These are phyloP conservation scores for Hydrotaea cyrtoneurina DNA, from an alignment of 2,888 invertebrate genomes.

Conservation along the genomic window DNA sequence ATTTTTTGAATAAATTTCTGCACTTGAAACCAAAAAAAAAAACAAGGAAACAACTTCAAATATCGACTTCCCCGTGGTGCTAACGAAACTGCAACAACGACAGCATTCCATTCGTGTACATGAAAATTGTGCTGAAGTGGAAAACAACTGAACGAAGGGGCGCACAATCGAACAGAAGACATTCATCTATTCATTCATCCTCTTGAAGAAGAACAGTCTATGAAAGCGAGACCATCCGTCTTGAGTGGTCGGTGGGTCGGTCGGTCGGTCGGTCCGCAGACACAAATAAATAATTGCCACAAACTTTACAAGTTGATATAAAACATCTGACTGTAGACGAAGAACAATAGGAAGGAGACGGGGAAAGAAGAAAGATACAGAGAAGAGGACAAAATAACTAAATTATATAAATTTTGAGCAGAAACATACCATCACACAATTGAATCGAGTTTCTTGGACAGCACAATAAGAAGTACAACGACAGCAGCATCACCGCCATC, in stretches of 20 bases:
- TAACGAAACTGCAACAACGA: background rate
- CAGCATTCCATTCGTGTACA: constrained; percentile 6
- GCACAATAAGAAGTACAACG: background rate
- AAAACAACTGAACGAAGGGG: background rate
- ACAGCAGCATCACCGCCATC: too few species aligned
- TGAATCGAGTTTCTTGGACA: background rate
- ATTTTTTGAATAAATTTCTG: background rate
- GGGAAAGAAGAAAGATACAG: background rate
- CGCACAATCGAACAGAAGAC: background rate
- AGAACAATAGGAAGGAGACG: background rate
- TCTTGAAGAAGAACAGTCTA: background rate
- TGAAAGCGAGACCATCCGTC: background rate
- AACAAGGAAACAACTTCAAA: constrained; percentile 11
- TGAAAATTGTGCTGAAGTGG: background rate
- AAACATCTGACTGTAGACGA: background rate
- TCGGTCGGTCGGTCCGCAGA: too few species aligned
- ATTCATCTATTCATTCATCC: background rate
- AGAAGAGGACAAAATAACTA: background rate
- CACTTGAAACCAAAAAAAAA: too few species aligned
- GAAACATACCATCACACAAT: background rate
- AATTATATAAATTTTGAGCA: background rate
- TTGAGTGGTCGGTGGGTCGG: constrained; percentile 20
- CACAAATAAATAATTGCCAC: constrained; percentile 10
- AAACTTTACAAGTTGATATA: constrained; percentile 10
- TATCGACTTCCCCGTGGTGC: background rate